These are phyloP conservation scores for Paramormyrops hopkinsi DNA, from an alignment of 2,797 vertebrate genomes.

Conservation along the genomic window DNA sequence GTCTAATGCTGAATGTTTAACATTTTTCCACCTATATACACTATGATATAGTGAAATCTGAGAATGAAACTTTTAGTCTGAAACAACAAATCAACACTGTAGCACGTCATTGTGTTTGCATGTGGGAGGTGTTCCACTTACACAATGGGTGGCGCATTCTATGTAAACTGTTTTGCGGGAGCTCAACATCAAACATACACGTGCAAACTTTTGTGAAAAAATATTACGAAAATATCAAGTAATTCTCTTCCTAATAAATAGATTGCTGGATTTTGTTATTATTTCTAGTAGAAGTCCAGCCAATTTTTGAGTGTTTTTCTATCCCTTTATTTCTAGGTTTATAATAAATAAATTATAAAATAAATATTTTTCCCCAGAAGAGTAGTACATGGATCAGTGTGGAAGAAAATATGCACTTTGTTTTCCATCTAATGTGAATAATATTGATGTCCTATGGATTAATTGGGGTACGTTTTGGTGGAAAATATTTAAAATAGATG, in stretches of 20 bases:
- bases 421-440: background rate
- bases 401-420: background rate
- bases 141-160: background rate
- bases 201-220: background rate
- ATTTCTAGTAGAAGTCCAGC: background rate
- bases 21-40: background rate
- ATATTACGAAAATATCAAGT: background rate
- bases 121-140: background rate
- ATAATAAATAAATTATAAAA: background rate
- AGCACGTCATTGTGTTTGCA: background rate
- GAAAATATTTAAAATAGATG: background rate
- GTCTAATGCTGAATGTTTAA: background rate
- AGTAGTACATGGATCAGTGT: background rate
- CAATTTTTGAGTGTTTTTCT: background rate
- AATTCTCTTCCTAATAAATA: background rate
- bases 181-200: background rate
- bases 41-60: background rate
- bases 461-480: background rate
- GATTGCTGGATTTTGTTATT: background rate
- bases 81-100: background rate
- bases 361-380: background rate
- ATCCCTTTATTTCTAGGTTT: background rate
- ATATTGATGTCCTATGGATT: background rate
- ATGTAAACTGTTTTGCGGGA: background rate
- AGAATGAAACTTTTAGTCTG: background rate